Percentiles rank a stretch among this genome's conserved stretches.
phyloP scores from a whole-genome alignment of 2,888 invertebrate genomes.

The Sminthurides aquaticus region DNA sequence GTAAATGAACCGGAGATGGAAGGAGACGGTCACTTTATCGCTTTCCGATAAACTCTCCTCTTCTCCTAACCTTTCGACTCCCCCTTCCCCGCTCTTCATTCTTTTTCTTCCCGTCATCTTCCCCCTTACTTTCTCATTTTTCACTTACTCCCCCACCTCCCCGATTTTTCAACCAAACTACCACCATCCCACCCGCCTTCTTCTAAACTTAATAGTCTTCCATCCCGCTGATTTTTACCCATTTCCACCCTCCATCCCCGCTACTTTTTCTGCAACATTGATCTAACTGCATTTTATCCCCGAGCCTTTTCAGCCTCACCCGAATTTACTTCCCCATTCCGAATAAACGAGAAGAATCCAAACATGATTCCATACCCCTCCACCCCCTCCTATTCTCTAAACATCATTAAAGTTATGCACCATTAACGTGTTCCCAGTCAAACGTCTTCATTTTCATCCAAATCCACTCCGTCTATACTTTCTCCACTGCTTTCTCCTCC shows the following conservation, averaged over 20 bases:
- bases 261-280: neutral
- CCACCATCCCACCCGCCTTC: neutral
- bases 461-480: no score
- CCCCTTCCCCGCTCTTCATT: no score
- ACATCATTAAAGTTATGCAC: no score
- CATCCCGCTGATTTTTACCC: neutral
- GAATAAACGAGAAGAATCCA: no score
- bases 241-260: neutral
- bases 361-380: no score
- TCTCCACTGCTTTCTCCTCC: no score
- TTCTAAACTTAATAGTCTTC: neutral
- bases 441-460: no score
- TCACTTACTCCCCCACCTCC: slow-evolving; percentile 1
- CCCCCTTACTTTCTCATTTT: neutral
- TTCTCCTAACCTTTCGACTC: no score
- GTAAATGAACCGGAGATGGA: slow-evolving; percentile 4
- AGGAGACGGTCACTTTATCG: slow-evolving; percentile 9
- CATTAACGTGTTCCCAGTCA: no score
- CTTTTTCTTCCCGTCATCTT: neutral
- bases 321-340: no score
- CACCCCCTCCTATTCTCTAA: no score
- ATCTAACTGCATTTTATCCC: neutral
- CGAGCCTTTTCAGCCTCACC: no score
- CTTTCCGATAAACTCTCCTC: slow-evolving; percentile 12
- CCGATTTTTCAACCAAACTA: neutral